phyloP scores from a whole-genome alignment of 1,140 invertebrate species.

The Micrasema minimum region DNA sequence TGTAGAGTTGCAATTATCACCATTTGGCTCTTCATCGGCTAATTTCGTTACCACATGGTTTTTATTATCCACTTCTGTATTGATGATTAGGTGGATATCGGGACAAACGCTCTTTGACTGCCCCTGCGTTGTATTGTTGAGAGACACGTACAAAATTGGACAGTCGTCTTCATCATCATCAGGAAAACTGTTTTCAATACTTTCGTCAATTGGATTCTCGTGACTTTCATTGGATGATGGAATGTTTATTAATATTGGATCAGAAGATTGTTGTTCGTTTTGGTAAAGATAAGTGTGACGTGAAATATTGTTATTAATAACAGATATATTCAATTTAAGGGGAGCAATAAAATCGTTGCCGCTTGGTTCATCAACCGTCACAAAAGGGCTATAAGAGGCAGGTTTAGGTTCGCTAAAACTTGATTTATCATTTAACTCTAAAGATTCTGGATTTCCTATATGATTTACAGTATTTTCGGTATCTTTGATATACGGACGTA shows the following conservation, averaged over 20 bases:
- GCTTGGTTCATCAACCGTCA: too few species aligned
- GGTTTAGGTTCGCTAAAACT: neutral
- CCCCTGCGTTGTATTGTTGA: conserved; percentile 45
- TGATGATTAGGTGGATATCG: conserved; percentile 47
- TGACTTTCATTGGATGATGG: neutral
- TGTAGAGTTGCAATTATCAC: neutral
- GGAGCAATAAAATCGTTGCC: neutral
- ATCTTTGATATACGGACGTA: neutral
- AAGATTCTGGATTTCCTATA: neutral
- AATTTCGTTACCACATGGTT: conserved; percentile 26
- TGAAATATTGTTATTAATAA: neutral
- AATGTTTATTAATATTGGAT: neutral
- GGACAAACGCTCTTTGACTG: conserved; percentile 44
- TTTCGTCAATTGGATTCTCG: neutral
- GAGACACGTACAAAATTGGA: conserved; percentile 35
- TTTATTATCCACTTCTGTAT: conserved; percentile 43
- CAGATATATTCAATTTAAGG: neutral
- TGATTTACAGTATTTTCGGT: neutral
- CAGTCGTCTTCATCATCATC: neutral
- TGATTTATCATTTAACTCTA: neutral
- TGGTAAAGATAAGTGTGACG: neutral
- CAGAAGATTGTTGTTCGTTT: neutral
- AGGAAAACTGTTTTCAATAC: neutral
- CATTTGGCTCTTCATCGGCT: neutral
- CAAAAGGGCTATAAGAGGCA: too few species aligned